phyloP scores from a whole-genome alignment of 2,797 vertebrate genomes.

The Anas capensis region DNA sequence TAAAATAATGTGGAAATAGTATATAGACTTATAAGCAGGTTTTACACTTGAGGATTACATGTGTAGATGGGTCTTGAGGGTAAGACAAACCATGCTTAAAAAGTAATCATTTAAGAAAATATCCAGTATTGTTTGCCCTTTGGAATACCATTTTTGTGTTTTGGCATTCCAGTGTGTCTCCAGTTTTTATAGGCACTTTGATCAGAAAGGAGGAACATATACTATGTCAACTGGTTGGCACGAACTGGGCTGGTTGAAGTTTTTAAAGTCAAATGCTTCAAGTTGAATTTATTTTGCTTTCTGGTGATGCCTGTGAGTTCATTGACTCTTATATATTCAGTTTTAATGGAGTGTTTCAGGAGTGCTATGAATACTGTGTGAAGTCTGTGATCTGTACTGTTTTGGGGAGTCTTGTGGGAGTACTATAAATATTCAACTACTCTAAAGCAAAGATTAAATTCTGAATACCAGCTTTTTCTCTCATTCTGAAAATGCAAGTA shows the following conservation, averaged over 20 bases:
- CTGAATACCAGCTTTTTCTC: slow-evolving; percentile 17
- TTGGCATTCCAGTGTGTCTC: background rate
- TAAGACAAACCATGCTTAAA: background rate
- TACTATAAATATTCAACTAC: slow-evolving; percentile 44
- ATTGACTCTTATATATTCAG: background rate
- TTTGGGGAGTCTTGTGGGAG: slow-evolving; percentile 22
- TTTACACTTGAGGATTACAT: background rate
- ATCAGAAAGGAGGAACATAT: background rate
- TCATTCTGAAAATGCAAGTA: background rate
- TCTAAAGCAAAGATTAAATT: slow-evolving; percentile 39
- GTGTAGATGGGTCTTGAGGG: background rate
- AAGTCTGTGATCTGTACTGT: slow-evolving; percentile 43
- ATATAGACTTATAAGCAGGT: background rate
- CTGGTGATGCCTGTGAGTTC: slow-evolving; percentile 21
- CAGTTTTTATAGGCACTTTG: background rate
- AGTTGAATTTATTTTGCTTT: slow-evolving; percentile 26
- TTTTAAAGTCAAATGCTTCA: background rate
- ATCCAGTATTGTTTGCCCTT: background rate
- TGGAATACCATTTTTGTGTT: background rate
- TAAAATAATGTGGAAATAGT: background rate
- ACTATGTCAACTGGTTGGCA: background rate
- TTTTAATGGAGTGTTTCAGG: slow-evolving; percentile 50
- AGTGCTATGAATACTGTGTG: slow-evolving; percentile 14
- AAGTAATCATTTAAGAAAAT: background rate
- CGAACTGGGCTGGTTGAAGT: background rate